phyloP scores from a whole-genome alignment of 2,888 invertebrate species.

The Onthophagus sagittarius region DNA sequence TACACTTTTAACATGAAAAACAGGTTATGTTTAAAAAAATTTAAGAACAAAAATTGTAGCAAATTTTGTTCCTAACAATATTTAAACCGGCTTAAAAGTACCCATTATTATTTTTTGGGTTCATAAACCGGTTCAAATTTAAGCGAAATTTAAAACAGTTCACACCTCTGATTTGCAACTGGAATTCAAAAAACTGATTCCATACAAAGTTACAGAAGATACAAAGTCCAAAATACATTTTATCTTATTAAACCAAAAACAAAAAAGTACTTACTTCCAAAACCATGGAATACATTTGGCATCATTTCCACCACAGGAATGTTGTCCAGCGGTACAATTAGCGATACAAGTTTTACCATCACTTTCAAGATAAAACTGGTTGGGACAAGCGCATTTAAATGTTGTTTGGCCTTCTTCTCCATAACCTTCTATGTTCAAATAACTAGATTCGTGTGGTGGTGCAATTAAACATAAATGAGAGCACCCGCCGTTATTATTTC shows the following conservation, averaged over 20 bases:
- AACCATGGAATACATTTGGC: slow-evolving; percentile 75
- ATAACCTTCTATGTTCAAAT: slow-evolving; percentile 72
- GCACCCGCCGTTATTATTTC: slow-evolving; percentile 89
- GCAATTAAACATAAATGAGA: slow-evolving; percentile 92
- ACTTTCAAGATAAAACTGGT: slow-evolving; percentile 79
- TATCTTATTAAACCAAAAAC: neutral
- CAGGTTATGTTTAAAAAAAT: too few species aligned
- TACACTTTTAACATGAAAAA: too few species aligned
- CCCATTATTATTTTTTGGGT: too few species aligned
- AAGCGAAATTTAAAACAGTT: too few species aligned
- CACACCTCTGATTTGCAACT: too few species aligned
- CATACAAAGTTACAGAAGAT: neutral
- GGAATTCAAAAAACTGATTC: too few species aligned
- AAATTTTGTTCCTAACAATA: too few species aligned
- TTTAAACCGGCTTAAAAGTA: too few species aligned
- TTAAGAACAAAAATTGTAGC: too few species aligned
- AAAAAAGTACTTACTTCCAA: slow-evolving; percentile 60
- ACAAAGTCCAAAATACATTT: neutral
- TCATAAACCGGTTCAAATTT: too few species aligned
- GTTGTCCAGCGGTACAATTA: slow-evolving; percentile 90
- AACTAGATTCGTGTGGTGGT: slow-evolving; percentile 73
- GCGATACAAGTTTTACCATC: slow-evolving; percentile 87
- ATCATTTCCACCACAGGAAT: slow-evolving; percentile 67
- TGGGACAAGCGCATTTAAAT: slow-evolving; percentile 90
- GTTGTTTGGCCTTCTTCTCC: slow-evolving; percentile 76